Conservation (phyloP, 2,888 invertebrate genomes). For the Gnatocerus cornutus region DNA sequence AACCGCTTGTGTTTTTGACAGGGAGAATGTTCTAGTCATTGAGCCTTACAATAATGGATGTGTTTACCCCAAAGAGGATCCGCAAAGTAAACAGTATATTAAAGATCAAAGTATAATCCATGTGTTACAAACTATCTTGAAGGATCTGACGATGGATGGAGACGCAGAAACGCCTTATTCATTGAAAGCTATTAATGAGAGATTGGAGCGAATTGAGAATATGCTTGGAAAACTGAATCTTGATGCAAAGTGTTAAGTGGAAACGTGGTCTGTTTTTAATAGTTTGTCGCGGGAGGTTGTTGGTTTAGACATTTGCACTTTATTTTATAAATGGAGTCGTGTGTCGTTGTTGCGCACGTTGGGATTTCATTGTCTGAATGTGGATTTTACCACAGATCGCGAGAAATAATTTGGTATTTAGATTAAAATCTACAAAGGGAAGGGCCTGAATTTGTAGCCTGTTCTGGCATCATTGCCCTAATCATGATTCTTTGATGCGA, state of each 20-base stretch:
- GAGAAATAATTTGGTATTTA: no score
- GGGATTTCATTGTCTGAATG: no score
- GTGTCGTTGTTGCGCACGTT: no score
- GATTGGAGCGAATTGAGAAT: conserved; percentile 18
- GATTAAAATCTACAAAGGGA: no score
- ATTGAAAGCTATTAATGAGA: conserved; percentile 11
- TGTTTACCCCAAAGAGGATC: conserved; percentile 29
- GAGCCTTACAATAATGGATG: conserved; percentile 44
- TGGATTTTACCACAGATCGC: no score
- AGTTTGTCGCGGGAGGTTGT: no score
- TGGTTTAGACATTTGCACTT: no score
- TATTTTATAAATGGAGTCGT: no score
- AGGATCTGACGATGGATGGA: conserved; percentile 16
- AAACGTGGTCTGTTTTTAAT: no score
- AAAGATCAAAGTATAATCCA: conserved; percentile 23
- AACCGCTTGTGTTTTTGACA: conserved; percentile 10
- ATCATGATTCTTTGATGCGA: not conserved
- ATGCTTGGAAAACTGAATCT: conserved; percentile 11
- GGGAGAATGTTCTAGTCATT: conserved; percentile 25
- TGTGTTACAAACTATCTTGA: conserved; percentile 29
- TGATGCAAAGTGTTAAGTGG: not conserved
- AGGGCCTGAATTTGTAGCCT: no score
- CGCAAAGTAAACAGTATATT: conserved; percentile 33
- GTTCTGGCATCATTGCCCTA: no score
- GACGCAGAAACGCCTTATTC: conserved; percentile 23